These are phyloP conservation scores for Zoanthus solanderi DNA, from an alignment of 92 coral and sea anemone species.

Conservation along the genomic window DNA sequence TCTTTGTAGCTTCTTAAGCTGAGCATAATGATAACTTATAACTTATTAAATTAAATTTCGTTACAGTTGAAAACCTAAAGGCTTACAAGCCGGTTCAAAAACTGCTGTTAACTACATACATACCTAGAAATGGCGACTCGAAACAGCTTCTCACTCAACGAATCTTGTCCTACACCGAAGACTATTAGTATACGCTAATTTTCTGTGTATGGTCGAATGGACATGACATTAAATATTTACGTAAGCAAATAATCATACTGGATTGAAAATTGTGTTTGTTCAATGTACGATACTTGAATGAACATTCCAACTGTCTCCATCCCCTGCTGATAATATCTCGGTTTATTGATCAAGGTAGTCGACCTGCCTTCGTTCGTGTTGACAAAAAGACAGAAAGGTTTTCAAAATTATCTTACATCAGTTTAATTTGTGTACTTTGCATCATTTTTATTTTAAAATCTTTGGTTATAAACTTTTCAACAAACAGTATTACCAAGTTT, in stretches of 20 bases:
- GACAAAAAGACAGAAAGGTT: not conserved
- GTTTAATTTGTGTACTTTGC: not conserved
- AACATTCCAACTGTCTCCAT: not conserved
- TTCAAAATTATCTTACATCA: not conserved
- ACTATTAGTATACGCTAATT: not conserved
- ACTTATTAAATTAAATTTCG: not conserved
- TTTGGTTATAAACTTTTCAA: not conserved
- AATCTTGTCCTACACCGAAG: not conserved
- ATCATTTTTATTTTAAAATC: not conserved
- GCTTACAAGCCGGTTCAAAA: not conserved
- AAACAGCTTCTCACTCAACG: not conserved
- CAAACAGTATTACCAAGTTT: not conserved
- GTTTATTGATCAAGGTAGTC: not conserved
- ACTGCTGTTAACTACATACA: not conserved
- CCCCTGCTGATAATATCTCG: not conserved
- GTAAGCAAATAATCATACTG: not conserved
- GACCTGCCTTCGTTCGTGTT: too few relatives aligned
- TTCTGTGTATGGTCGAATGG: not conserved
- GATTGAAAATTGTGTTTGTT: not conserved
- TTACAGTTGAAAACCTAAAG: not conserved
- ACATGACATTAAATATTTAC: not conserved
- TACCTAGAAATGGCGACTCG: too few relatives aligned
- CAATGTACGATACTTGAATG: not conserved
- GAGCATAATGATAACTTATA: not conserved
- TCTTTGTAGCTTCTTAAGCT: not conserved